A percentile compares a stretch with the other conserved stretches of the same genome.
Evolutionary conservation across 2,797 vertebrate genomes (phyloP).

Genomic region (Malurus splendens): DNA sequence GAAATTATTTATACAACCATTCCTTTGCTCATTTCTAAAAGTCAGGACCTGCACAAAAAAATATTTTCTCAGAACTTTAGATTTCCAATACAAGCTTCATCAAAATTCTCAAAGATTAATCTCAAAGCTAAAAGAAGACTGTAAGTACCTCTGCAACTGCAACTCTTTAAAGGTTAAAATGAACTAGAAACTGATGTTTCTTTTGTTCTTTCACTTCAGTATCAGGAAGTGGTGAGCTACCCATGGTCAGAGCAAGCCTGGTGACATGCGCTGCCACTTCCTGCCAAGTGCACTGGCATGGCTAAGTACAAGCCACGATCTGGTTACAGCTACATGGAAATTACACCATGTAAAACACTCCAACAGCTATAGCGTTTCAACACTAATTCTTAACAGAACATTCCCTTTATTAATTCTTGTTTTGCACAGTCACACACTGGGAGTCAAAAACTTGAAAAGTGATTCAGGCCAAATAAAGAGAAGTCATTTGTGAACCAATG

Average conservation of each 20-base stretch:
- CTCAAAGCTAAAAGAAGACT: neutral
- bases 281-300: neutral
- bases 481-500: neutral
- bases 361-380: neutral
- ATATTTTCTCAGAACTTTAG: neutral
- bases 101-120: neutral
- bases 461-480: neutral
- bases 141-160: neutral
- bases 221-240: constrained; percentile 58
- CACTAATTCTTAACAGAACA: neutral
- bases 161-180: neutral
- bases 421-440: neutral
- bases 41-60: neutral
- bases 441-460: neutral
- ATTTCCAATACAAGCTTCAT: neutral
- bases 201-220: constrained; percentile 29
- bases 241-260: neutral
- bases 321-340: neutral
- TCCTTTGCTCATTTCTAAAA: neutral
- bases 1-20: neutral
- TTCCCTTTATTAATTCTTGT: neutral
- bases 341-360: neutral
- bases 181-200: neutral
- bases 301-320: neutral
- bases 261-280: constrained; percentile 46